Percentiles rank a stretch among this genome's conserved stretches.
Conservation (phyloP, 1,140 invertebrate genomes). For the Pachyrhynchus sulphureomaculatus region DNA sequence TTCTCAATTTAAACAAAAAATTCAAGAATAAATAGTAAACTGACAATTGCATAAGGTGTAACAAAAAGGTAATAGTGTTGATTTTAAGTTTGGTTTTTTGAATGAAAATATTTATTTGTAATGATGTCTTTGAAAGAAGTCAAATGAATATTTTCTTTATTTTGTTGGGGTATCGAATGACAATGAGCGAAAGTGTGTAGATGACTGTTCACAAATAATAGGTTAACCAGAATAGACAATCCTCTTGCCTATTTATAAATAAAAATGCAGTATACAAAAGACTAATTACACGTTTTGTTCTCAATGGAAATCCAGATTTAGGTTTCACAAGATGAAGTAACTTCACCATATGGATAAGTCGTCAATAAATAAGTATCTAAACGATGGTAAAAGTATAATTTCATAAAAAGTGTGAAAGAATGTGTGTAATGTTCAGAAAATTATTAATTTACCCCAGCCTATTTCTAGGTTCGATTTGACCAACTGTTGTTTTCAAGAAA, state of each 20-base stretch:
- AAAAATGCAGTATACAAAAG: constrained; percentile 25
- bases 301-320: constrained; percentile 42
- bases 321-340: constrained; percentile 37
- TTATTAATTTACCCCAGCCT: constrained; percentile 59
- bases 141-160: constrained; percentile 5
- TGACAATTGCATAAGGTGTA: not conserved
- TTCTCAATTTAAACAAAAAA: no score
- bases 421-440: constrained; percentile 54
- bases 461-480: constrained; percentile 53
- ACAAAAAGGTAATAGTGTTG: not conserved
- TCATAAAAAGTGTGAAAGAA: constrained; percentile 46
- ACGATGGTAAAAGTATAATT: constrained; percentile 24
- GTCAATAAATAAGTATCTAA: constrained; percentile 20
- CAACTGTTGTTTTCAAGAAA: constrained; percentile 45
- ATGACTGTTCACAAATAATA: not conserved
- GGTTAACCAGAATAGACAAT: not conserved
- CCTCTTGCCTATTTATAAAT: constrained; percentile 3
- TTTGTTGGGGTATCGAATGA: constrained; percentile 46
- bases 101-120: not conserved
- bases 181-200: constrained; percentile 23
- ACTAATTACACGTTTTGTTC: constrained; percentile 48
- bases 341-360: constrained; percentile 10
- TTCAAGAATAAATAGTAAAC: not conserved
- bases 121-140: not conserved
- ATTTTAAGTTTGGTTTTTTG: not conserved